Conservation (phyloP, 2,113 vertebrate genomes). For the Nycticorax nycticorax region DNA sequence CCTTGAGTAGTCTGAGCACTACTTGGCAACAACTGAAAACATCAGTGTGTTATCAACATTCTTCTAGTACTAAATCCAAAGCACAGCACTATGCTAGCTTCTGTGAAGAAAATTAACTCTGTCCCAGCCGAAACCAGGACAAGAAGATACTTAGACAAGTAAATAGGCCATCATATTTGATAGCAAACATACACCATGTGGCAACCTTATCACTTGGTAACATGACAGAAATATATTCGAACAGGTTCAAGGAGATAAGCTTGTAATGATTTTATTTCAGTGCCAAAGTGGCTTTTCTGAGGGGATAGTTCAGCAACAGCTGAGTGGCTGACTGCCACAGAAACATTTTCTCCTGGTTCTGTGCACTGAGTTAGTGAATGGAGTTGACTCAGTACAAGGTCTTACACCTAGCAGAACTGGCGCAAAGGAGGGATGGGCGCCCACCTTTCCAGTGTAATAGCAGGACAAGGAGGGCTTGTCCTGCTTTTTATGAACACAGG, state of each 20-base stretch:
- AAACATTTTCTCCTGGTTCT: not conserved
- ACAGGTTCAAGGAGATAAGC: not conserved
- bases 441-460: not conserved
- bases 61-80: too few species aligned
- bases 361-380: not conserved
- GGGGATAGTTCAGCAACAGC: not conserved
- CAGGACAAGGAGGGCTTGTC: not conserved
- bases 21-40: too few species aligned
- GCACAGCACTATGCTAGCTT: too few species aligned
- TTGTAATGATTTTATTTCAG: not conserved
- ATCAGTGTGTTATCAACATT: too few species aligned
- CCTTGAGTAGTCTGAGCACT: too few species aligned
- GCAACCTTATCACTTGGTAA: not conserved
- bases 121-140: too few species aligned
- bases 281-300: not conserved
- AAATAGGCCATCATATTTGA: not conserved
- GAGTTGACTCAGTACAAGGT: not conserved
- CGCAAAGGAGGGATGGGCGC: not conserved
- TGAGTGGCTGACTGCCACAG: not conserved
- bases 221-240: not conserved
- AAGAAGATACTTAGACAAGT: not conserved
- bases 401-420: not conserved
- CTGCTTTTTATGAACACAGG: not conserved
- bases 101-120: too few species aligned
- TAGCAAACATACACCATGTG: not conserved